Conservation (phyloP, 1,140 invertebrate species). For the Apolygus lucorum region DNA sequence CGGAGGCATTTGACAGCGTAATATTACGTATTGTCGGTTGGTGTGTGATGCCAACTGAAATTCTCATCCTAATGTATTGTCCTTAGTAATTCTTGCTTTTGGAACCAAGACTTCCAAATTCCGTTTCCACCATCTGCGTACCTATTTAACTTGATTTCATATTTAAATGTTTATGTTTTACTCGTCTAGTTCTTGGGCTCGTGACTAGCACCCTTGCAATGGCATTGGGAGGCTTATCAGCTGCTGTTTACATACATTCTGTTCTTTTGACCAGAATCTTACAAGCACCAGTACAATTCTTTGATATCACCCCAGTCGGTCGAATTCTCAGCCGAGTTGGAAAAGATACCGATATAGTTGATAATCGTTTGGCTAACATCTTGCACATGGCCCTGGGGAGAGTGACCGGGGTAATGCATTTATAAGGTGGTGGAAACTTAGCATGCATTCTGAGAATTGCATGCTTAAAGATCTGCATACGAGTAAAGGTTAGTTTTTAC, state of each 20-base stretch:
- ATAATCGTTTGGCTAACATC: constrained; percentile 42
- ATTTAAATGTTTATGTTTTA: no score
- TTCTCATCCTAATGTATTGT: no score
- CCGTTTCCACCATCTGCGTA: no score
- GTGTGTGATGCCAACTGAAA: no score
- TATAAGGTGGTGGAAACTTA: background rate
- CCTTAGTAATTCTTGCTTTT: no score
- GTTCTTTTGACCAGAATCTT: constrained; percentile 52
- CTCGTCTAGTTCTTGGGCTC: background rate
- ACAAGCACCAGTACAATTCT: constrained; percentile 59
- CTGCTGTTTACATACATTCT: constrained; percentile 50
- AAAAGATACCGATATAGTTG: constrained; percentile 60
- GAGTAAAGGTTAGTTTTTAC: no score
- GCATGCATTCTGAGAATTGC: no score
- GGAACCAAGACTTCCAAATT: no score
- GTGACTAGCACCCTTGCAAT: constrained; percentile 39
- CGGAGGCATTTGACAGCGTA: no score
- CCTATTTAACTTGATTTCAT: no score
- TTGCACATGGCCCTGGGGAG: constrained; percentile 29
- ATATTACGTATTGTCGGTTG: no score
- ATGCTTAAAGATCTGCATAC: no score
- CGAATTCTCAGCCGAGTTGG: constrained; percentile 63
- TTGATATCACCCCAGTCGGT: constrained; percentile 63
- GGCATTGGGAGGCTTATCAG: constrained; percentile 49
- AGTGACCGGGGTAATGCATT: background rate